Percentiles rank a stretch among this genome's conserved stretches.
Conservation (phyloP, 2,797 vertebrate genomes). For the Luscinia megarhynchos region DNA sequence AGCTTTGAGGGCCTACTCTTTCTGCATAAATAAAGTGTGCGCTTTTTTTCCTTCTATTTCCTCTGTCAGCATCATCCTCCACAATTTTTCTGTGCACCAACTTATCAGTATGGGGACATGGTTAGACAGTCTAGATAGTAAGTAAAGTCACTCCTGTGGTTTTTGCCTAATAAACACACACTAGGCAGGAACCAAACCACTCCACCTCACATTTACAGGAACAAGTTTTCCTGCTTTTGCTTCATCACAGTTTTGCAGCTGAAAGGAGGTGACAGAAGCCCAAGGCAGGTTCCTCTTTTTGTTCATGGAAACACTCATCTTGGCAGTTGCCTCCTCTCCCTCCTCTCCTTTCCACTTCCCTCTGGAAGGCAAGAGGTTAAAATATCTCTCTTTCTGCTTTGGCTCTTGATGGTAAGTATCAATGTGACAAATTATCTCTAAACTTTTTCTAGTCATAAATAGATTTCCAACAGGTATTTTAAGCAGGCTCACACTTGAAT, state of each 20-base stretch:
- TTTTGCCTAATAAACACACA: neutral
- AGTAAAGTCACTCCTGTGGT: neutral
- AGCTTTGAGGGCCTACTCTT: conserved; percentile 7
- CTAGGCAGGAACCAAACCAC: neutral
- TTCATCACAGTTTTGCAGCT: neutral
- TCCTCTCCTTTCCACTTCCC: neutral
- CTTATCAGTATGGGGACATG: neutral
- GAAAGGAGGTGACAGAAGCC: neutral
- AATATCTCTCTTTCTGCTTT: neutral
- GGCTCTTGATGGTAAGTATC: neutral
- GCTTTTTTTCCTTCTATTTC: neutral
- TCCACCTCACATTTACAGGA: neutral
- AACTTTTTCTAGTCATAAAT: conserved; percentile 9
- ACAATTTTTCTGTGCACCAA: neutral
- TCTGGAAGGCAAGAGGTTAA: conserved; percentile 42
- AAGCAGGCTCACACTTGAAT: conserved; percentile 49
- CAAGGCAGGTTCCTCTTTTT: neutral
- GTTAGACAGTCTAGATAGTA: neutral
- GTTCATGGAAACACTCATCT: neutral
- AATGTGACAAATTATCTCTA: conserved; percentile 21
- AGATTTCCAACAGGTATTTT: conserved; percentile 34
- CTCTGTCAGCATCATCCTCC: neutral
- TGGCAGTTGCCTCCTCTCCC: neutral
- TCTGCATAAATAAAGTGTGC: neutral
- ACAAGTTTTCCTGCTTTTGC: neutral